phyloP scores from a whole-genome alignment of 2,113 vertebrate species.

The Bambusicola thoracicus region DNA sequence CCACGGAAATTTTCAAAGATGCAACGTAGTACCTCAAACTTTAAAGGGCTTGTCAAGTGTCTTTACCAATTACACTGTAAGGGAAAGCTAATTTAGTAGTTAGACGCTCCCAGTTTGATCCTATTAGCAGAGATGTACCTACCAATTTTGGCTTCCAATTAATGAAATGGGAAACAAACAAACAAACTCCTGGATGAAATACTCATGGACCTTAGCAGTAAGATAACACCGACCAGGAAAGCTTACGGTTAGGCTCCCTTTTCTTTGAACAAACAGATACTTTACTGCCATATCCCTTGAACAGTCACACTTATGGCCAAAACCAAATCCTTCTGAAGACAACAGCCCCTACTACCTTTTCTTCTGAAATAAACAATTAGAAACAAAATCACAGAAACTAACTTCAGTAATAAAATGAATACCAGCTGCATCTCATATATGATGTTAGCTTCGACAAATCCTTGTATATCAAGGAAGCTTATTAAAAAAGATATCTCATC shows the following conservation, averaged over 20 bases:
- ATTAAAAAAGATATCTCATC: not conserved
- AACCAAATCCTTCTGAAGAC: not conserved
- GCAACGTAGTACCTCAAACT: not conserved
- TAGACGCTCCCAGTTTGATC: fast-evolving
- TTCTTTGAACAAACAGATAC: not conserved
- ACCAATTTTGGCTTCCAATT: not conserved
- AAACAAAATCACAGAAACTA: not conserved
- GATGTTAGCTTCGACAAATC: not conserved
- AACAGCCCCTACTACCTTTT: not conserved
- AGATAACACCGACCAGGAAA: not conserved
- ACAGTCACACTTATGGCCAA: not conserved
- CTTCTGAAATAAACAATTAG: not conserved
- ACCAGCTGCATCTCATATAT: not conserved
- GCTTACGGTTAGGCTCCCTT: not conserved
- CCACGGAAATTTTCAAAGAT: not conserved
- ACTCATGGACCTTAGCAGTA: not conserved
- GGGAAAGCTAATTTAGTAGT: not conserved
- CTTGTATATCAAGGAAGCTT: not conserved
- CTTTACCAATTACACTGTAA: not conserved
- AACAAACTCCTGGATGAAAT: not conserved
- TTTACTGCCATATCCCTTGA: not conserved
- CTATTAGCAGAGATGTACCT: not conserved
- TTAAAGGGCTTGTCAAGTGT: not conserved
- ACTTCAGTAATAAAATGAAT: not conserved
- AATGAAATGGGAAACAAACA: not conserved